A percentile compares a stretch with the other conserved stretches of the same genome.
phyloP scores from a whole-genome alignment of 2,113 vertebrate species.

The Chloropsis cyanopogon region DNA sequence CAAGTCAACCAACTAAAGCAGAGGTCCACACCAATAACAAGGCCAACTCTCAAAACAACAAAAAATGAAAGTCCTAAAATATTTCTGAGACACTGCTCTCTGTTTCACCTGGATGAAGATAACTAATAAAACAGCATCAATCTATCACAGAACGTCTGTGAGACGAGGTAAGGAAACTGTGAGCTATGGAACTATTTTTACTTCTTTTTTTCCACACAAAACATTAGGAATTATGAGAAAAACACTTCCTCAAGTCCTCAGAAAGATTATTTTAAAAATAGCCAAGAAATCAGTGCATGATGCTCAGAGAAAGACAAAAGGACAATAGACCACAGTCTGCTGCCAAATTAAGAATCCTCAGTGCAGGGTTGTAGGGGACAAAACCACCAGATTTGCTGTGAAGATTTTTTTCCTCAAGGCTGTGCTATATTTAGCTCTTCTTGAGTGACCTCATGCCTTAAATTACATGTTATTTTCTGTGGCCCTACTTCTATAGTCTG shows the following conservation, averaged over 20 bases:
- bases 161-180: neutral
- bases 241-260: neutral
- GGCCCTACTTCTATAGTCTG: neutral
- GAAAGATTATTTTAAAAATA: neutral
- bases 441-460: neutral
- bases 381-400: neutral
- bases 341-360: neutral
- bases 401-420: neutral
- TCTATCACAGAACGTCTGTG: neutral
- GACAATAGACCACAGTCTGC: neutral
- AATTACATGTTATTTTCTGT: neutral
- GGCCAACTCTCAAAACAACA: neutral
- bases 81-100: neutral
- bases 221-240: neutral
- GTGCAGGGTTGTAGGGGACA: neutral
- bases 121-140: neutral
- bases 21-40: neutral
- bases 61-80: neutral
- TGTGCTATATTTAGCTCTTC: neutral
- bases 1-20: neutral
- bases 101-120: neutral
- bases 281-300: neutral
- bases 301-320: neutral
- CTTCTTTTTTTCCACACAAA: rapidly evolving
- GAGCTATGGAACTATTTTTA: neutral